These are phyloP conservation scores for Siniperca scherzeri DNA, from an alignment of 2,797 vertebrate genomes.

Conservation along the genomic window DNA sequence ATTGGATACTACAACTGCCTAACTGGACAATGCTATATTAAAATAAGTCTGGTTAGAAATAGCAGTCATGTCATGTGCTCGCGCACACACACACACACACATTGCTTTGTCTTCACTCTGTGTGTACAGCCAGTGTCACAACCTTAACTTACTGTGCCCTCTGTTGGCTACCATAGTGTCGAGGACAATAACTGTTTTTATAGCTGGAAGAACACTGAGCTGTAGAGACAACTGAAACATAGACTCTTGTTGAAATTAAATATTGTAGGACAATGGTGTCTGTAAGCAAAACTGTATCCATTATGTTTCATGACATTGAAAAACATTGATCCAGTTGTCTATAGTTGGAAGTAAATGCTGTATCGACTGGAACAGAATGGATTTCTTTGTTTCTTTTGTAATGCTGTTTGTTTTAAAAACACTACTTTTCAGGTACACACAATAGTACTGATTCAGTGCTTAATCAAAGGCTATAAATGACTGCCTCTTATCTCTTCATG, in stretches of 20 bases:
- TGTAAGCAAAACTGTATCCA: background rate
- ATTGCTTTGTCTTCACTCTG: background rate
- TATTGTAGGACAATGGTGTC: background rate
- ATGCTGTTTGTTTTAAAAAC: background rate
- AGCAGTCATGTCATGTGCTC: background rate
- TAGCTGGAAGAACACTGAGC: background rate
- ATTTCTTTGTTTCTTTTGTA: background rate
- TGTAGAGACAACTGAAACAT: background rate
- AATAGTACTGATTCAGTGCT: background rate
- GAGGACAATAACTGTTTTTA: background rate
- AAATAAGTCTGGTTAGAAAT: background rate
- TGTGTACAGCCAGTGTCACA: background rate
- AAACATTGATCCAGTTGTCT: background rate
- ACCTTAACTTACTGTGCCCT: conserved; percentile 55
- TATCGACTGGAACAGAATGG: background rate
- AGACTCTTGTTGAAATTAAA: background rate
- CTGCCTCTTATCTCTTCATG: background rate
- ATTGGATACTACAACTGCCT: background rate
- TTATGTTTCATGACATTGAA: background rate
- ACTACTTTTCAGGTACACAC: background rate
- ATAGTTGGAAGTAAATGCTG: background rate
- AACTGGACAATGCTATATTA: background rate
- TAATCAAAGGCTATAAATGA: background rate
- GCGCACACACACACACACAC: background rate
- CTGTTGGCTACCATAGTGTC: conserved; percentile 49